A percentile compares a stretch with the other conserved stretches of the same genome.
Conservation (phyloP, 2,113 vertebrate genomes). For the Semnornis frantzii region DNA sequence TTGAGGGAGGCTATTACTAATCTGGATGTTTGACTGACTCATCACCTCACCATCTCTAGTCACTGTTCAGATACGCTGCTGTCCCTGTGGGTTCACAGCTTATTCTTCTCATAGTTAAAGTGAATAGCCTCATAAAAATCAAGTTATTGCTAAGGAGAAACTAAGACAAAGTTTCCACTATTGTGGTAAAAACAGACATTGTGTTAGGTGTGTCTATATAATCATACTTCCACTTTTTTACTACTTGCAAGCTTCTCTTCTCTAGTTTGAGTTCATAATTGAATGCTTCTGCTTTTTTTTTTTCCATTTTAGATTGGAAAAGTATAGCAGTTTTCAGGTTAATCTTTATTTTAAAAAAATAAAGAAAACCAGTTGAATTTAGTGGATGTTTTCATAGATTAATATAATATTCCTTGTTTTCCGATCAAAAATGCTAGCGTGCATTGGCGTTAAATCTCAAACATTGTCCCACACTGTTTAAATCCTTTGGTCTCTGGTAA, state of each 20-base stretch:
- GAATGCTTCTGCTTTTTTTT: not conserved
- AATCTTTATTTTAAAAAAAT: not conserved
- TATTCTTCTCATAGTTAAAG: not conserved
- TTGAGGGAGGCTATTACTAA: not conserved
- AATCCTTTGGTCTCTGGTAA: not conserved
- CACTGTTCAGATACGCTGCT: not conserved
- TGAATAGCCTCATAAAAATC: not conserved
- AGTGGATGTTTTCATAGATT: not conserved
- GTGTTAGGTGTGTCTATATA: not conserved
- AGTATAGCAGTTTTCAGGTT: not conserved
- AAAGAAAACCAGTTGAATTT: not conserved
- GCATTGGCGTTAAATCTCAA: not conserved
- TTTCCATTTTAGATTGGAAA: not conserved
- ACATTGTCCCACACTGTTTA: not conserved
- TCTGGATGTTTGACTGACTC: not conserved
- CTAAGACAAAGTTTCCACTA: not conserved
- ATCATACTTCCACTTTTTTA: not conserved
- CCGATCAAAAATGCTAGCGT: not conserved
- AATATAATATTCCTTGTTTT: not conserved
- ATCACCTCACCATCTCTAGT: not conserved
- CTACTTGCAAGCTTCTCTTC: not conserved
- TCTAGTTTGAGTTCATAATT: not conserved
- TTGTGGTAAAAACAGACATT: not conserved
- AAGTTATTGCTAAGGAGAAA: not conserved
- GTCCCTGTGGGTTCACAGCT: not conserved